A percentile compares a stretch with the other conserved stretches of the same genome.
phyloP scores from a whole-genome alignment of 2,797 vertebrate species.

The Phrynocephalus vlangalii region DNA sequence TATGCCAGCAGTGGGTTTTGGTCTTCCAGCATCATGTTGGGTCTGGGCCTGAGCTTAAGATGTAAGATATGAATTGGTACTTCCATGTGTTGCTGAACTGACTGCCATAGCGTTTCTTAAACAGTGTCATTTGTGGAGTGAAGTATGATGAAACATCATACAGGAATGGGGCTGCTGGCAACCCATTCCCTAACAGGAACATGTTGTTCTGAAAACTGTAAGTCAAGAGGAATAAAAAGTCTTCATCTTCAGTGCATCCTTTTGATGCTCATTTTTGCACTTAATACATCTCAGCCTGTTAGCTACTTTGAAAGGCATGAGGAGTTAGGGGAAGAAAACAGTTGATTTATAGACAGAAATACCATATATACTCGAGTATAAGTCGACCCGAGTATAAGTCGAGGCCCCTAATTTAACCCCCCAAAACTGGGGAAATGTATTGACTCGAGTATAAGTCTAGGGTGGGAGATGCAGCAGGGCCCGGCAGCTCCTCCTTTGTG shows the following conservation, averaged over 20 bases:
- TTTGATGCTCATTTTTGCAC: background rate
- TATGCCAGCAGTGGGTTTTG: no score
- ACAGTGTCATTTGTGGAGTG: background rate
- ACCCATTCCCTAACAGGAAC: background rate
- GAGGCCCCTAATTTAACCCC: no score
- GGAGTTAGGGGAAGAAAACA: background rate
- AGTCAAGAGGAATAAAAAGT: background rate
- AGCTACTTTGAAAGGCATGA: background rate
- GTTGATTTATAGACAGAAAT: background rate
- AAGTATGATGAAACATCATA: background rate
- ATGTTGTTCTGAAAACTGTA: background rate
- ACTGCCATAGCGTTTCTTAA: background rate
- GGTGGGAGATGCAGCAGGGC: no score
- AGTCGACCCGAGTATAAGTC: no score
- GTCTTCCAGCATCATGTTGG: no score
- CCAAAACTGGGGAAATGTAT: no score
- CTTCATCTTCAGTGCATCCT: background rate
- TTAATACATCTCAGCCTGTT: background rate
- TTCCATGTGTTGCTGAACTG: background rate
- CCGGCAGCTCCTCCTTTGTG: no score
- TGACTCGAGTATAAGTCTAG: no score
- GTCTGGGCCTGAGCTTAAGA: background rate
- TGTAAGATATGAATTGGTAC: background rate
- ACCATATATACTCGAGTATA: no score
- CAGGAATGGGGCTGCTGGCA: background rate